Percentiles rank a stretch among this genome's conserved stretches.
These are phyloP conservation scores for Drosophila hydei DNA, from an alignment of 1,140 invertebrate species.

Conservation along the genomic window DNA sequence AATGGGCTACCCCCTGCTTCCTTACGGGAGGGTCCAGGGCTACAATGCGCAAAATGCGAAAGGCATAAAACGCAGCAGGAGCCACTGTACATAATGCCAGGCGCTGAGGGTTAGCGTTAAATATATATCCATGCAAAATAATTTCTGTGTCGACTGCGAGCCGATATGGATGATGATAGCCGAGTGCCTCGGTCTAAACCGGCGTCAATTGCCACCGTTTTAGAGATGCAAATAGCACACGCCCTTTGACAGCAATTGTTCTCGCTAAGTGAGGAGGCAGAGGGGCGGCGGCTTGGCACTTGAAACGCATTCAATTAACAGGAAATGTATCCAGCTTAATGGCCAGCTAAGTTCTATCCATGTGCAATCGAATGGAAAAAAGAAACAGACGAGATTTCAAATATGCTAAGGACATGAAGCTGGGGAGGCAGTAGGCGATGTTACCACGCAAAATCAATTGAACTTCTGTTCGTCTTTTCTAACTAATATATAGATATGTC, in stretches of 20 bases:
- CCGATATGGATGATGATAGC: conserved; percentile 22
- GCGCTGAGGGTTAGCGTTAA: conserved; percentile 23
- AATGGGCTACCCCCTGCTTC: conserved; percentile 23
- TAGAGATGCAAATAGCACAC: conserved; percentile 44
- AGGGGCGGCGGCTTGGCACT: background rate
- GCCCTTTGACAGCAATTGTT: conserved; percentile 43
- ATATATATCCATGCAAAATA: background rate
- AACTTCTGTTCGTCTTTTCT: no score
- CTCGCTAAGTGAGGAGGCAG: background rate
- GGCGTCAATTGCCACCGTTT: conserved; percentile 36
- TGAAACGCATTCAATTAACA: conserved; percentile 36
- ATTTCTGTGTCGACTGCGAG: conserved; percentile 6
- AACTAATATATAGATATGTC: no score
- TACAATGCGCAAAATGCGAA: conserved; percentile 15
- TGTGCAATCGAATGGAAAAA: conserved; percentile 36
- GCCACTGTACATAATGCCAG: conserved; percentile 60
- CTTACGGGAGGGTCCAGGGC: no score
- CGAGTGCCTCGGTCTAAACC: conserved; percentile 16
- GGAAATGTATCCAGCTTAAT: conserved; percentile 29
- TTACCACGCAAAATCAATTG: no score
- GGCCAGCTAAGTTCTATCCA: conserved; percentile 11
- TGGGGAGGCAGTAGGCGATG: background rate
- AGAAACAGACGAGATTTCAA: conserved; percentile 1
- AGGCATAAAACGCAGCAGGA: conserved; percentile 79
- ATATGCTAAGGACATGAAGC: background rate